These are phyloP conservation scores for Nyctalus aviator DNA, from an alignment of 2,797 vertebrate species.

Conservation along the genomic window DNA sequence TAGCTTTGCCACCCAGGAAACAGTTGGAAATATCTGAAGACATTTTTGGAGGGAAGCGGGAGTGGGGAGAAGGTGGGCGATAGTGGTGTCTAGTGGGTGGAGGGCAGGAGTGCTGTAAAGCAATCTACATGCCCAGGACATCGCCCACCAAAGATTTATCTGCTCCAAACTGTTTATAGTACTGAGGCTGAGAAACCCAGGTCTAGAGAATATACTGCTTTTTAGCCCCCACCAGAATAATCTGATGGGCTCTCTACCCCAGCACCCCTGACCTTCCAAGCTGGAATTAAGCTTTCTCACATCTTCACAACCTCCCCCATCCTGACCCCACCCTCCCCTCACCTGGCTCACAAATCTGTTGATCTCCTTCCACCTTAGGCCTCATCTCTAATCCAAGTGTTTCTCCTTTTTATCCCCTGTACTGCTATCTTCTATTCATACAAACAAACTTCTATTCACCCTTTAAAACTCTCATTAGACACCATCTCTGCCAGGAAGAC, in stretches of 20 bases:
- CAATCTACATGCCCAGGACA: rapidly evolving
- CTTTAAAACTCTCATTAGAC: background rate
- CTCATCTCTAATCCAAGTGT: background rate
- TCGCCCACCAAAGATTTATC: background rate
- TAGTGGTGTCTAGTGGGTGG: rapidly evolving
- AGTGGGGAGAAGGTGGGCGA: rapidly evolving
- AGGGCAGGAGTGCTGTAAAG: background rate
- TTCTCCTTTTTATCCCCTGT: background rate
- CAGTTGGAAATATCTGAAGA: background rate
- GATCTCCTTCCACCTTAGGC: background rate
- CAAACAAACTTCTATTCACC: background rate
- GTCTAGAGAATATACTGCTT: background rate
- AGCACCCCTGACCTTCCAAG: background rate
- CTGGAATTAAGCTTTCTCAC: background rate
- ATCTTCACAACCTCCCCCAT: background rate
- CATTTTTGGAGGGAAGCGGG: background rate
- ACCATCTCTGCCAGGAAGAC: conserved; percentile 8
- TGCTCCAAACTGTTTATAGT: background rate
- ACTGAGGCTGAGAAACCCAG: background rate
- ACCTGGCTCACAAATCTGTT: background rate
- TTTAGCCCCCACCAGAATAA: background rate
- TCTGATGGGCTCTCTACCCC: background rate
- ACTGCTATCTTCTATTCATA: background rate
- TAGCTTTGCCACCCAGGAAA: background rate
- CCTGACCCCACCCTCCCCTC: background rate